A percentile compares a stretch with the other conserved stretches of the same genome.
Conservation (phyloP, 2,888 invertebrate genomes). For the Drosophila putrida region DNA sequence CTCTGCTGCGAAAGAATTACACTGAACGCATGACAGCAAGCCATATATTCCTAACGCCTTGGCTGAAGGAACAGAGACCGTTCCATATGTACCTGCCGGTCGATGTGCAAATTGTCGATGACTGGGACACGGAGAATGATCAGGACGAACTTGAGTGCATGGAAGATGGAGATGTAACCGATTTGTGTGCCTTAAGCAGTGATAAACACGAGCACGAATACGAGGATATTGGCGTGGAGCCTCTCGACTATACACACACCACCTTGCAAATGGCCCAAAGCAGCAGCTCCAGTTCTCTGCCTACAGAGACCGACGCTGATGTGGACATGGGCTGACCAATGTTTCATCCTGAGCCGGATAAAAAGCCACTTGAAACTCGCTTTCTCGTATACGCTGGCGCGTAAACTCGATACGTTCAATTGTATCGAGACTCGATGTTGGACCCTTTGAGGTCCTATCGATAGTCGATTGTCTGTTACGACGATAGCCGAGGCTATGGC, state of each 20-base stretch:
- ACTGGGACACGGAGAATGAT: slow-evolving; percentile 65
- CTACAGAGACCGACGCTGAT: slow-evolving; percentile 46
- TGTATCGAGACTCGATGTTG: slow-evolving; percentile 29
- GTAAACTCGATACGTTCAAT: slow-evolving; percentile 39
- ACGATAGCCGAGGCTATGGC: slow-evolving; percentile 46
- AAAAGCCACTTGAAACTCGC: slow-evolving; percentile 50
- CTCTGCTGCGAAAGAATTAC: slow-evolving; percentile 80
- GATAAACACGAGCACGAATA: slow-evolving; percentile 58
- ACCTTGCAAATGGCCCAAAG: slow-evolving; percentile 63
- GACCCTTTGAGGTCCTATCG: slow-evolving; percentile 15
- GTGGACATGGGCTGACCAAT: slow-evolving; percentile 74
- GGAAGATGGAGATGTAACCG: slow-evolving; percentile 32
- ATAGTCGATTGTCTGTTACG: slow-evolving; percentile 19
- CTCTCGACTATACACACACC: slow-evolving; percentile 73
- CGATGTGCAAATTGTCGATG: slow-evolving; percentile 77
- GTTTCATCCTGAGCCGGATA: slow-evolving; percentile 9
- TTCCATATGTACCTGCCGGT: slow-evolving; percentile 82
- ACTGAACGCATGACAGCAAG: slow-evolving; percentile 80
- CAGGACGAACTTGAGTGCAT: slow-evolving; percentile 48
- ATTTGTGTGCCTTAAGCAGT: slow-evolving; percentile 40
- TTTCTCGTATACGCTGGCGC: slow-evolving; percentile 64
- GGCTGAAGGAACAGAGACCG: slow-evolving; percentile 80
- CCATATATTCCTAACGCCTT: slow-evolving; percentile 80
- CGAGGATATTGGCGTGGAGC: slow-evolving; percentile 71
- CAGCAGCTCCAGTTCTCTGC: slow-evolving; percentile 16